Conservation (phyloP, 2,888 invertebrate species). For the Folsomia candida region DNA sequence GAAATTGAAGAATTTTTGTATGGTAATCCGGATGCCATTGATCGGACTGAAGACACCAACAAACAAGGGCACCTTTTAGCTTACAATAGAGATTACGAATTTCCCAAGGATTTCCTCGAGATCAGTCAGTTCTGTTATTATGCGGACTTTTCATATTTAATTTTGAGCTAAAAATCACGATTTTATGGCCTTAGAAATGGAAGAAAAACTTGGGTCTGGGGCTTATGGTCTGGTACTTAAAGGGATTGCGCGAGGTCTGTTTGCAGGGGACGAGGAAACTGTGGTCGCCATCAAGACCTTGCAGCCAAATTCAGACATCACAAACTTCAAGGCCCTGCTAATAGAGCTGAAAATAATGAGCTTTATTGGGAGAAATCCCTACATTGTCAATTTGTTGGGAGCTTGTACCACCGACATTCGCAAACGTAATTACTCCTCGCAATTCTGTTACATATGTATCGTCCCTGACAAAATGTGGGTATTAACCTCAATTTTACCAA, state of each 20-base stretch:
- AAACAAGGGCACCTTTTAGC: constrained; percentile 17
- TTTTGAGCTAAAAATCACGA: neutral
- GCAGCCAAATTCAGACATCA: constrained; percentile 17
- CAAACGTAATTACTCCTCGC: neutral
- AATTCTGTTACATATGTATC: no score
- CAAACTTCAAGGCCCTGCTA: constrained; percentile 15
- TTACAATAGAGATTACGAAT: constrained; percentile 18
- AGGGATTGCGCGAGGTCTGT: constrained; percentile 19
- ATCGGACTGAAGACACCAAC: constrained; percentile 13
- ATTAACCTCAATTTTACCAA: neutral
- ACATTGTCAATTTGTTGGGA: constrained; percentile 22
- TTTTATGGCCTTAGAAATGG: constrained; percentile 6
- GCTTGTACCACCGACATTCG: constrained; percentile 21
- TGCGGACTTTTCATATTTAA: no score
- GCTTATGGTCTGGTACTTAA: constrained; percentile 14
- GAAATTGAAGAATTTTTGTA: constrained; percentile 18
- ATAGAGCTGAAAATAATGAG: constrained; percentile 22
- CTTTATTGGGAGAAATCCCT: constrained; percentile 12
- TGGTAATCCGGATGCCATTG: constrained; percentile 15
- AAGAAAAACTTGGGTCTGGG: constrained; percentile 17
- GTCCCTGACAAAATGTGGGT: no score
- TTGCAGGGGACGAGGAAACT: neutral
- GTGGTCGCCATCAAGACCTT: constrained; percentile 18
- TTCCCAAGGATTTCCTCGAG: constrained; percentile 9
- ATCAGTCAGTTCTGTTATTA: neutral